Evolutionary conservation across 1,140 invertebrate species (phyloP), one percentile per base, ranked within the genome.

Genomic region (Acyrthosiphon pisum): DNA sequence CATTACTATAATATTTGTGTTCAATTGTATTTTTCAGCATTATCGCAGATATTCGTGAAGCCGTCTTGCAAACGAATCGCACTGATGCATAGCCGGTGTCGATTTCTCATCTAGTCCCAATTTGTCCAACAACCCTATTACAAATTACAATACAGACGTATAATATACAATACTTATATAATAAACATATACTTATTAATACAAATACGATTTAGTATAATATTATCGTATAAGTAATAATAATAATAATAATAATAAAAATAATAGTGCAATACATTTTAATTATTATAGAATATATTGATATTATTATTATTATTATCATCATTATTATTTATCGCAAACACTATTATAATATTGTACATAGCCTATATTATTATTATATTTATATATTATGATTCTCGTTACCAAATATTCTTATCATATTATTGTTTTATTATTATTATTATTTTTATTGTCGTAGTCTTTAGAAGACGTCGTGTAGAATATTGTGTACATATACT

Each of bases 51-150:
- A n/a, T n/a, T 30, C 30, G 23, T n/a, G 41, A 9, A 68, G 11
- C 26, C 37, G 30, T 9, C 4, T 30, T 7, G 23, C n/a, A 6
- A 44, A 41, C 56, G 37, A 30, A 20, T 26, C 14, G 11, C 37
- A 30, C 50, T 9, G 50, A 56, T n/a, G n/a, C 37, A 23, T 23
- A 48, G 44, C 14, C 56, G 56, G 37, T n/a, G 53, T 41, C 22
- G 22, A 90, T 41, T 88, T n/a, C 53, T 90, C 89, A 90, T 90
- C 89, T 90, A 90, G 89, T 90, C 89, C 23, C 53, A 68, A 68
- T 60, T 68, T 60, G 26, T 68, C 11, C 53, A 68, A 60, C 60
- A 90, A 44, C 26, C 53, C 9, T 90, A 11, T 53, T 53, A 53
- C 22, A n/a, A 76, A 11, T 53, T 53, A 53, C 22, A n/a, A 76